Percentiles rank a stretch among this genome's conserved stretches.
These are phyloP conservation scores for Parochlus steinenii DNA, from an alignment of 2,888 invertebrate genomes.

Conservation along the genomic window DNA sequence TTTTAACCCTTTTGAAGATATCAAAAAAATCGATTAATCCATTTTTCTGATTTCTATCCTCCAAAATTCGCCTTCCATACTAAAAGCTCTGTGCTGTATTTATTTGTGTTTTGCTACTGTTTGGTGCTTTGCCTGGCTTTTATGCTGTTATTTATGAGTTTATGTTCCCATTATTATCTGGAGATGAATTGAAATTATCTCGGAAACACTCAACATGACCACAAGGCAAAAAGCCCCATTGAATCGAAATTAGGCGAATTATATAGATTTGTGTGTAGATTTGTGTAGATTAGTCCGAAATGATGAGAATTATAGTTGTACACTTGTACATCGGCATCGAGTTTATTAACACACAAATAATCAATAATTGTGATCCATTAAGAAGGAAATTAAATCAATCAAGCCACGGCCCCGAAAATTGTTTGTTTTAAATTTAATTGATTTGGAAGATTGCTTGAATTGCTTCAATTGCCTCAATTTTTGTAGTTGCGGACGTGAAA, in stretches of 20 bases:
- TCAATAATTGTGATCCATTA: conserved; percentile 13
- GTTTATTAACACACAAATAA: conserved; percentile 10
- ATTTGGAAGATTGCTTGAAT: no score
- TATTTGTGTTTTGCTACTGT: no score
- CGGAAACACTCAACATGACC: neutral
- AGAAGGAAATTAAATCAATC: conserved; percentile 13
- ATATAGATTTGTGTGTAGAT: neutral
- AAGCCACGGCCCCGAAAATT: conserved; percentile 2
- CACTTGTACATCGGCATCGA: neutral
- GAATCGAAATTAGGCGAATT: neutral
- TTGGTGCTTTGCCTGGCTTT: no score
- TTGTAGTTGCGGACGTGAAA: no score
- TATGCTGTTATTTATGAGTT: no score
- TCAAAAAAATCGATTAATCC: no score
- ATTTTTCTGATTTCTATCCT: no score
- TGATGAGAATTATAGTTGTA: neutral
- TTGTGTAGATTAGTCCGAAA: neutral
- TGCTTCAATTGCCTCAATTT: no score
- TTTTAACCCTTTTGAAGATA: no score
- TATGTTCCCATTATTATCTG: neutral
- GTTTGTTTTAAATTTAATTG: no score
- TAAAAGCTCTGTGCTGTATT: no score
- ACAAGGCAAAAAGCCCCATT: neutral
- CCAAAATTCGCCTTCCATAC: no score
- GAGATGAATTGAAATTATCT: conserved; percentile 1